Conservation (phyloP, 1,140 invertebrate genomes). For the Papilio polyxenes region DNA sequence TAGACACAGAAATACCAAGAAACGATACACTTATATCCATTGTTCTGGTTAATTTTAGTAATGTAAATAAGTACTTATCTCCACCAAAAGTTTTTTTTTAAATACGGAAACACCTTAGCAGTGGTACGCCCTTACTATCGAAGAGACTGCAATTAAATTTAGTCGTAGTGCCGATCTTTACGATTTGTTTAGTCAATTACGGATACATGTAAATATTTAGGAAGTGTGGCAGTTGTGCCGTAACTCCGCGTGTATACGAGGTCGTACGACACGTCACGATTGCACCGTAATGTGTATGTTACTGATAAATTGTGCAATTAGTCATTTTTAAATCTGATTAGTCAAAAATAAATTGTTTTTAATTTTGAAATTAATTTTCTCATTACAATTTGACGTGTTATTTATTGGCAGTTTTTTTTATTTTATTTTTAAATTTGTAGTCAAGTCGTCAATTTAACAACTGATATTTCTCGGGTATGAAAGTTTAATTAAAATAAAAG, state of each 20-base stretch:
- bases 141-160: not conserved
- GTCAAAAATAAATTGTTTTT: not conserved
- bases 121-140: not conserved
- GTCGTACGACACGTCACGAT: constrained; percentile 3
- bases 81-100: not conserved
- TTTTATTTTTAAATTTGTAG: no score
- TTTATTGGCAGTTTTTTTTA: no score
- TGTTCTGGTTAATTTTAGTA: no score
- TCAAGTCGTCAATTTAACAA: no score
- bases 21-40: not conserved
- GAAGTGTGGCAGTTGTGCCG: constrained; percentile 10
- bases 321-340: not conserved
- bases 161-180: not conserved
- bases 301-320: not conserved
- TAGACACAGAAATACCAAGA: not conserved
- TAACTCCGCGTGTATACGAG: constrained; percentile 1
- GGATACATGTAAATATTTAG: constrained; percentile 20
- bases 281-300: not conserved
- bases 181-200: constrained; percentile 9
- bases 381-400: no score
- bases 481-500: no score
- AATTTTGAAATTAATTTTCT: no score
- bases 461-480: no score
- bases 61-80: no score
- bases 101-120: not conserved